A percentile compares a stretch with the other conserved stretches of the same genome.
Conservation (phyloP, 35 echinoderm and acorn worm species). For the Ophioderma brevispina region DNA sequence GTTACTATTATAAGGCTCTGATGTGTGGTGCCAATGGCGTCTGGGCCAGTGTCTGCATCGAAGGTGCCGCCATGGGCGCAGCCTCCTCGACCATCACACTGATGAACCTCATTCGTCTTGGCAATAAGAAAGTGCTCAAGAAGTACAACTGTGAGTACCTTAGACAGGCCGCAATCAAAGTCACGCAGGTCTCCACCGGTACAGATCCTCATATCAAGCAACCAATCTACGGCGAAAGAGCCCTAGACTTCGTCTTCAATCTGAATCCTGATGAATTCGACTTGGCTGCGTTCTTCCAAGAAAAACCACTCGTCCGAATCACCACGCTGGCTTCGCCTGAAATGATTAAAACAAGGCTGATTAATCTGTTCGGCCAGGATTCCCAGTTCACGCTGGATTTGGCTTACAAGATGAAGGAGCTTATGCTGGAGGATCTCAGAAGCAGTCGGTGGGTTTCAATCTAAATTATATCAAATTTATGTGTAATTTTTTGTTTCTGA, state of each 20-base stretch:
- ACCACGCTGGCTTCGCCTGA: not conserved
- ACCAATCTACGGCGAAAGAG: constrained; percentile 49
- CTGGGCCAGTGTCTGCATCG: no score
- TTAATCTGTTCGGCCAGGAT: not conserved
- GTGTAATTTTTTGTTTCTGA: no score
- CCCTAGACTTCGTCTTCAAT: constrained; percentile 40
- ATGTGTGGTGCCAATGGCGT: no score
- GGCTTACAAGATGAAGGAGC: constrained; percentile 34
- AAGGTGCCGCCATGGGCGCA: constrained; percentile 26
- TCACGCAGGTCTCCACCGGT: constrained; percentile 42
- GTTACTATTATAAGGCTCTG: no score
- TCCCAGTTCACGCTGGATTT: constrained; percentile 16
- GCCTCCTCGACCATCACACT: constrained; percentile 21
- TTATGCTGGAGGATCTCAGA: no score
- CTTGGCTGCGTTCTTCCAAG: constrained; percentile 41
- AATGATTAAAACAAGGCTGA: not conserved
- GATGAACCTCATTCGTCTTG: constrained; percentile 45
- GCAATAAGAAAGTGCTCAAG: constrained; percentile 22
- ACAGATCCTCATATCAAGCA: no score
- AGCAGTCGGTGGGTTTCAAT: not conserved
- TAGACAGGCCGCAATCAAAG: constrained; percentile 47
- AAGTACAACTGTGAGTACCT: constrained; percentile 49
- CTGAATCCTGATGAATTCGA: constrained; percentile 11
- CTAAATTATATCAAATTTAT: no score
- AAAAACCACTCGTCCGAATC: constrained; percentile 24